Base-by-base conservation (phyloP, 2,888 invertebrate genomes). In the Drosophila basisetae region DNA sequence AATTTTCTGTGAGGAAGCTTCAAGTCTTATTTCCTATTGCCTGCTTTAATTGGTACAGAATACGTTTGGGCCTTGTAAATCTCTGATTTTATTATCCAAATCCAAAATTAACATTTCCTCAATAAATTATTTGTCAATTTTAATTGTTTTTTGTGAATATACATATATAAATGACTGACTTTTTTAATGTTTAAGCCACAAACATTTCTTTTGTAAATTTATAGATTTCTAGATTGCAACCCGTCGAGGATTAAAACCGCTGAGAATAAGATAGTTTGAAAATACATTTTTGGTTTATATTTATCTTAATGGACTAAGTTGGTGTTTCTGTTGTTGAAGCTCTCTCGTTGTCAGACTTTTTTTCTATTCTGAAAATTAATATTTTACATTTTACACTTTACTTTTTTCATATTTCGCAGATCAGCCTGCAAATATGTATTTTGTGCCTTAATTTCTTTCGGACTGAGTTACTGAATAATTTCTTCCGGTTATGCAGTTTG, bases 391-490 rank as follows among this genome's bases (percentile, higher is more conserved):
- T 31, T 28, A 33, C 28, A 41, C 33, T 39, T 28, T 18, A 33
- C 22, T 53, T 47, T 47, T 31, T 43, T 43, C 18, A 72, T 37
- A 63, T 63, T 63, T 43, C n/a, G 49, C 50, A 69, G 69, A 58
- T 58, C 22, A 37, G 35, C n/a, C 35, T 6, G 70, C 56, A 71
- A 71, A 72, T 73, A 59, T 73, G 47, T 73, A 60, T 60, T 73
- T 73, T 74, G 35, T 50, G 59, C 41, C 66, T 74, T 73, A 53
- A 72, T 59, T 72, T 73, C 73, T 39, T 59, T 52, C 31, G n/a
- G 33, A 56, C 66, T 49, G 67, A 67, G 52, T 73, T 73, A 61
- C 74, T 30, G 55, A 74, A 73, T 65, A 66, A 66, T 60, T 73
- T 52, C 55, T 25, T 52, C 33, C 50, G 50, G 59, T 56, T 73